These are phyloP conservation scores for Drosophila quadrilineata DNA, from an alignment of 1,140 invertebrate genomes.

Conservation along the genomic window DNA sequence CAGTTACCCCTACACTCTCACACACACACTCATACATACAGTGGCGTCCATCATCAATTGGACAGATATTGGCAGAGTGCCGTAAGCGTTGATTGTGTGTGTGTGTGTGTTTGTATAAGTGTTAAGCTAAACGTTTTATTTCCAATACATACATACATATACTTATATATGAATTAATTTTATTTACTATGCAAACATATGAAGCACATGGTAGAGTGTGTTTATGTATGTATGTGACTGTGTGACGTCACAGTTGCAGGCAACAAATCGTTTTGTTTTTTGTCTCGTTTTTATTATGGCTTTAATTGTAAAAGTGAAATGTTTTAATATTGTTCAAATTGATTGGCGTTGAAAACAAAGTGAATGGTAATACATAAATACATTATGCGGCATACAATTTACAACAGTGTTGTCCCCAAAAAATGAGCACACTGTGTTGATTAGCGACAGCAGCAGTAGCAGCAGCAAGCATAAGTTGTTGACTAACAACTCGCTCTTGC, in stretches of 20 bases:
- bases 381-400: neutral
- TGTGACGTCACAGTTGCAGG: constrained; percentile 8
- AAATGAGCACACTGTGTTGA: no score
- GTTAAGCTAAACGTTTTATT: no score
- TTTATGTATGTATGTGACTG: neutral
- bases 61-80: no score
- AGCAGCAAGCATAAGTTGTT: neutral
- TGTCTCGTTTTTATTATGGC: neutral
- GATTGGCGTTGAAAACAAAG: constrained; percentile 8
- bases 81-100: no score
- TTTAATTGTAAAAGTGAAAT: constrained; percentile 18
- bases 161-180: no score
- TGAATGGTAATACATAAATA: neutral
- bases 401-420: constrained; percentile 18
- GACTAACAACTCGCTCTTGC: neutral
- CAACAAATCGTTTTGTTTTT: no score
- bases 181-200: no score
- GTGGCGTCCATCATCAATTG: no score
- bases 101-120: neutral
- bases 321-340: constrained; percentile 18
- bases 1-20: constrained; percentile 4
- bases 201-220: constrained; percentile 6
- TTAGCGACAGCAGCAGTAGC: no score
- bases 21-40: neutral
- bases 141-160: neutral